These are phyloP conservation scores for Cheilosia scutellata DNA, from an alignment of 2,888 invertebrate genomes.

Conservation along the genomic window DNA sequence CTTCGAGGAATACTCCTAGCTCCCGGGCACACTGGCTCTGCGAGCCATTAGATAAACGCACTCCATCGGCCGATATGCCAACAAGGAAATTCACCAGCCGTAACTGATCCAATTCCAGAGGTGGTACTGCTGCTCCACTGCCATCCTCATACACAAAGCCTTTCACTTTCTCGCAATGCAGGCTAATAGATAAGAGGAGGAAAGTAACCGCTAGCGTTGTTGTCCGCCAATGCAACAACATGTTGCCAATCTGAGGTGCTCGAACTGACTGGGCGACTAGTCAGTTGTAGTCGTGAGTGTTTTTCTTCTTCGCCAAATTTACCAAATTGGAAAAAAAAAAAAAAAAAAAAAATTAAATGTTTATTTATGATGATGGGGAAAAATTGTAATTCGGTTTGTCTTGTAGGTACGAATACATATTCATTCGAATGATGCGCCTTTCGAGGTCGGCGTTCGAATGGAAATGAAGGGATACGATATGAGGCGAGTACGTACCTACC, in stretches of 20 bases:
- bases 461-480: conserved; percentile 40
- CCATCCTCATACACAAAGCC: conserved; percentile 30
- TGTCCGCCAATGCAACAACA: conserved; percentile 53
- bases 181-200: conserved; percentile 51
- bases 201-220: conserved; percentile 54
- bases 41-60: conserved; percentile 73
- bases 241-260: conserved; percentile 66
- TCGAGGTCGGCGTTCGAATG: background rate
- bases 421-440: conserved; percentile 34
- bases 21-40: conserved; percentile 78
- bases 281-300: conserved; percentile 30
- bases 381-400: conserved; percentile 25
- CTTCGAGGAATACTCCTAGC: conserved; percentile 77
- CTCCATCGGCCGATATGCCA: conserved; percentile 78
- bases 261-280: conserved; percentile 58
- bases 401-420: background rate
- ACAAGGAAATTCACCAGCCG: conserved; percentile 78
- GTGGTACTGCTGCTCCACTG: conserved; percentile 11
- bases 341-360: conserved; percentile 18
- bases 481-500: no score
- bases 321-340: conserved; percentile 23
- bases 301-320: conserved; percentile 58
- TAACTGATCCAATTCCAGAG: conserved; percentile 69
- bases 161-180: conserved; percentile 68
- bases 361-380: conserved; percentile 39